phyloP scores from a whole-genome alignment of 2,113 vertebrate genomes.

The Hemibagrus wyckioides region DNA sequence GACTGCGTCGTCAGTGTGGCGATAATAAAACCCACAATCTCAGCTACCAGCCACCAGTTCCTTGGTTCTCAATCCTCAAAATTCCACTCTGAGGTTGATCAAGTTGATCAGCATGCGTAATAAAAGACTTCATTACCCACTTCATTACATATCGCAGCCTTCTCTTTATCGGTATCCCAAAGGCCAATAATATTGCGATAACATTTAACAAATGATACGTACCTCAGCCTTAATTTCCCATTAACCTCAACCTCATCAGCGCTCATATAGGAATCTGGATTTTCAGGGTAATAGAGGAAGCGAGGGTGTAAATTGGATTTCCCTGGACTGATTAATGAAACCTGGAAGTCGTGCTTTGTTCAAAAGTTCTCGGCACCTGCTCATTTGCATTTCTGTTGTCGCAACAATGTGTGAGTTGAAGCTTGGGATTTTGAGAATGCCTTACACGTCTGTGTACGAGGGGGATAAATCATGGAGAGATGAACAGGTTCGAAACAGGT shows the following conservation, averaged over 20 bases:
- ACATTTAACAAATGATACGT: conserved; percentile 28
- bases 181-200: conserved; percentile 25
- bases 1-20: not conserved
- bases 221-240: not conserved
- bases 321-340: conserved; percentile 17
- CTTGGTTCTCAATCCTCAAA: not conserved
- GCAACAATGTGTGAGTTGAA: not conserved
- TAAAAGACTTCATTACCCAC: conserved; percentile 9
- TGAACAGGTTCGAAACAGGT: not conserved
- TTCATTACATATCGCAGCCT: conserved; percentile 13
- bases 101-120: conserved; percentile 5
- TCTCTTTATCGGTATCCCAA: conserved; percentile 15
- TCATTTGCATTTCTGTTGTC: not conserved
- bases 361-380: not conserved
- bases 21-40: not conserved
- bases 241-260: conserved; percentile 16
- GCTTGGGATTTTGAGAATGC: not conserved
- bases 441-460: not conserved
- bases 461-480: not conserved
- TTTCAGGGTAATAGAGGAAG: not conserved
- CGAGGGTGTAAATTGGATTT: conserved; percentile 20
- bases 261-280: not conserved
- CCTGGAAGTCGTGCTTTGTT: not conserved
- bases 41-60: not conserved
- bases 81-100: not conserved